Evolutionary conservation across 2,888 invertebrate genomes (phyloP), one percentile per base, ranked within the genome.

Genomic region (Drosophila recens): DNA sequence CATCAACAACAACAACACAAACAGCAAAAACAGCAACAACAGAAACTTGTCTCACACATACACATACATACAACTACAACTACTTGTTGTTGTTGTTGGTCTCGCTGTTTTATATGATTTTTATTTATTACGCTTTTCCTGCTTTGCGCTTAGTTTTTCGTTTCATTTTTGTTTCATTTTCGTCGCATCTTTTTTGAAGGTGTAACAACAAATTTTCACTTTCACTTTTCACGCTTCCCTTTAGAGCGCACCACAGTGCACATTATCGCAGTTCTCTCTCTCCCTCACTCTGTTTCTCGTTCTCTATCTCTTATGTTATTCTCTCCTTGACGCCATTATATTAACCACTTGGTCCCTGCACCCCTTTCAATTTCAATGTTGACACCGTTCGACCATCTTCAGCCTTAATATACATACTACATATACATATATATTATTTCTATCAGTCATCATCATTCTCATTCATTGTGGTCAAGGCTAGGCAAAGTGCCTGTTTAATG

Each of bases 71-170:
- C 23, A 23, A 23, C 23, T 23, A 36, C n/a, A 5, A 23, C 13
- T 4, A n/a, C 23, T 36, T 20, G 23, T 15, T 40, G 34, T 33
- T 73, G 56, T 45, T 54, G 42, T 49, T 65, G 27, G 42, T 67
- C 33, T 23, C 27, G 10, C 15, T 52, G 34, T n/a, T 62, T 46
- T 46, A 40, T 67, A 64, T 64, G 61, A 61, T 75, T 79, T 67
- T 75, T 56, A 68, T 80, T 77, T 80, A 65, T 59, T 83, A 65
- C 38, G 63, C 67, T 67, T 64, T 67, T 71, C 67, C 64, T 63
- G 61, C 56, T 61, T 59, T 65, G 61, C 49, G 63, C 45, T 75
- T 43, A 63, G 74, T 66, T 72, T 69, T 57, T 46, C 27, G 36
- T 63, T 48, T 49, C 34, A n/a, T 46, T 56, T 64, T 46, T 49